Evolutionary conservation across 2,797 vertebrate species (phyloP).

Genomic region (Euthynnus affinis): DNA sequence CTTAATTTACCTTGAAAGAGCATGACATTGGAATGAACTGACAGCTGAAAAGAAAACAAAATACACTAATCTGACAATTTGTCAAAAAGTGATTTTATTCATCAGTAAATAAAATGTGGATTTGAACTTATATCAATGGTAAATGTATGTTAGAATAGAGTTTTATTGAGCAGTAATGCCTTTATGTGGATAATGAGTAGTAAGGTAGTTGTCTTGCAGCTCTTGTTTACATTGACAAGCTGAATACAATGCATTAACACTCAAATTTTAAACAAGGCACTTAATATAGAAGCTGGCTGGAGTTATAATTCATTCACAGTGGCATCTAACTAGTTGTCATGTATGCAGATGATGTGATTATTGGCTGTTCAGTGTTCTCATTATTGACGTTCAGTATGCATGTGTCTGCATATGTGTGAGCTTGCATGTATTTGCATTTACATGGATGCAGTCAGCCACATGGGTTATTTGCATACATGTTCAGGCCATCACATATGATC

Average conservation of each 20-base stretch:
- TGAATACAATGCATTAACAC: background rate
- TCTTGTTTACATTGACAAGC: conserved; percentile 5
- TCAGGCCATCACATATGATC: background rate
- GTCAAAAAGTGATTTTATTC: conserved; percentile 37
- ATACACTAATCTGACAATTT: conserved; percentile 18
- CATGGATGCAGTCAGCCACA: background rate
- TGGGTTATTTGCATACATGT: background rate
- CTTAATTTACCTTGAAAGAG: conserved; percentile 21
- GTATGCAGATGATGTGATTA: conserved; percentile 19
- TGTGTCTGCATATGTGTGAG: background rate
- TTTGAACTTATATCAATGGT: conserved; percentile 41
- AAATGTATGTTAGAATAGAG: conserved; percentile 18
- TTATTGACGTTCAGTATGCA: conserved; percentile 1
- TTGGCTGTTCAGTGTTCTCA: conserved; percentile 1
- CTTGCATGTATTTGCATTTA: background rate
- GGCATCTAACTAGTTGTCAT: background rate
- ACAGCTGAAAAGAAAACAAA: conserved; percentile 9
- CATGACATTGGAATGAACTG: too few species aligned
- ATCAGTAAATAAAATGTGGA: conserved; percentile 41
- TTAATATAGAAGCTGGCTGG: background rate
- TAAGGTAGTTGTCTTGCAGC: conserved; percentile 27
- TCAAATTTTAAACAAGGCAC: conserved; percentile 5
- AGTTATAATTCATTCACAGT: conserved; percentile 16
- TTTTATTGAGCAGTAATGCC: conserved; percentile 40
- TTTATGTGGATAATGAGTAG: conserved; percentile 52